Conservation (phyloP, 2,888 invertebrate genomes). For the Brenthis ino region DNA sequence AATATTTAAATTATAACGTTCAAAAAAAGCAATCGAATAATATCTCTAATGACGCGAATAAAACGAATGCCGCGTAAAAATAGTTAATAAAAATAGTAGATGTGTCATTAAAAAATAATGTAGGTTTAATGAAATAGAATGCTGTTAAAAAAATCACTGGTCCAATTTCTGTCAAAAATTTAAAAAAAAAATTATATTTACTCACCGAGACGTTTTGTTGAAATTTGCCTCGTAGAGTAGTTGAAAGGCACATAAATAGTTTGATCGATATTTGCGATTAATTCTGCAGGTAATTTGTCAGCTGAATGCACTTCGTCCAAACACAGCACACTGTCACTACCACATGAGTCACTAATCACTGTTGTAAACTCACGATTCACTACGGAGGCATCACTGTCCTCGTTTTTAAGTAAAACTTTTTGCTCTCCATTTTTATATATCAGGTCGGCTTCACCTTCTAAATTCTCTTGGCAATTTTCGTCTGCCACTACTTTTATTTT, state of each 20-base stretch:
- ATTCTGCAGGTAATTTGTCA: conserved; percentile 74
- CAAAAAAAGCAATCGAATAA: too few species aligned
- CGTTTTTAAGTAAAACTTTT: conserved; percentile 65
- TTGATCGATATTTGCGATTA: conserved; percentile 75
- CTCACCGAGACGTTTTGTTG: conserved; percentile 75
- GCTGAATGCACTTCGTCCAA: conserved; percentile 81
- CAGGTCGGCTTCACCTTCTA: conserved; percentile 80
- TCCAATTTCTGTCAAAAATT: too few species aligned
- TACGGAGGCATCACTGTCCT: conserved; percentile 45
- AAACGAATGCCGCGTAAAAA: too few species aligned
- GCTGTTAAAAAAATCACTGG: too few species aligned
- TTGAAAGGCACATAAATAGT: conserved; percentile 87
- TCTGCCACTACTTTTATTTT: conserved; percentile 82
- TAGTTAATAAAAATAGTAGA: too few species aligned
- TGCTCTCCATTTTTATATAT: conserved; percentile 59
- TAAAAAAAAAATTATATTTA: conserved; percentile 30
- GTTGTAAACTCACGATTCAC: conserved; percentile 67
- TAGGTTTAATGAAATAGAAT: too few species aligned
- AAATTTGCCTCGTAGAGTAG: conserved; percentile 77
- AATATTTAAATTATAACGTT: too few species aligned
- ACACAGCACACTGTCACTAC: conserved; percentile 77
- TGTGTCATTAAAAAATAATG: too few species aligned
- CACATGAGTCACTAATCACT: conserved; percentile 72
- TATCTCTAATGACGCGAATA: too few species aligned
- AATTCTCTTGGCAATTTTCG: conserved; percentile 72